Conservation (phyloP, 2,888 invertebrate genomes). For the Ischnura elegans region DNA sequence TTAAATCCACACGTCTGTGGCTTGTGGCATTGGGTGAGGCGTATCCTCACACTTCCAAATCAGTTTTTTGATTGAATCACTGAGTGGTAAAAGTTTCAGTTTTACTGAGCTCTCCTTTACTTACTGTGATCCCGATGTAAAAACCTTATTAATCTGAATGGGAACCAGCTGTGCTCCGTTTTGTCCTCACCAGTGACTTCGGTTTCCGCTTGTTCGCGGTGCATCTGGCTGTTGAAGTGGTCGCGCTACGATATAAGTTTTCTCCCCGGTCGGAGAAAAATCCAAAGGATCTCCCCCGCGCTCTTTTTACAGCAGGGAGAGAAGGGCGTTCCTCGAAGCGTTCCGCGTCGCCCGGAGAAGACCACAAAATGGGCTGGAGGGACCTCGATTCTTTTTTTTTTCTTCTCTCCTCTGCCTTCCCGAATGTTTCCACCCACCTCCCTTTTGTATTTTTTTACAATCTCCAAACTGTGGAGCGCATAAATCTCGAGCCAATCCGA, state of each 20-base stretch:
- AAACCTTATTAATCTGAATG: too few relatives aligned
- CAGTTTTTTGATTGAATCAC: too few relatives aligned
- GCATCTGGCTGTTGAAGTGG: neutral
- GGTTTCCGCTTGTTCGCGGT: too few relatives aligned
- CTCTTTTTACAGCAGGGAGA: neutral
- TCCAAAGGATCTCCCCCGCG: neutral
- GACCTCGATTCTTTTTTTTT: too few relatives aligned
- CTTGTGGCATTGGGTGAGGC: too few relatives aligned
- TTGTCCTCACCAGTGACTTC: too few relatives aligned
- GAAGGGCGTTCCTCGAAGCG: neutral
- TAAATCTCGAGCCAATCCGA: slow-evolving; percentile 12
- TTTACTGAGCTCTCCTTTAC: too few relatives aligned
- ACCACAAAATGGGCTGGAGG: neutral
- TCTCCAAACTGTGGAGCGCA: neutral
- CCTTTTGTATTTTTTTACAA: neutral
- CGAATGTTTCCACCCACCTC: neutral
- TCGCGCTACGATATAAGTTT: neutral
- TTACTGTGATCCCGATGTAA: too few relatives aligned
- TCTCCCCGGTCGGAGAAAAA: neutral
- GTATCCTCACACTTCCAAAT: too few relatives aligned
- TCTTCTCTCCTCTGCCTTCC: neutral
- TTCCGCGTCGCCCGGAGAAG: neutral
- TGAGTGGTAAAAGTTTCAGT: too few relatives aligned
- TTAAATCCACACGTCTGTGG: too few relatives aligned
- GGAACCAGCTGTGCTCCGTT: too few relatives aligned